Conservation (phyloP, 92 coral and sea anemone genomes). For the Blastomussa wellsi region DNA sequence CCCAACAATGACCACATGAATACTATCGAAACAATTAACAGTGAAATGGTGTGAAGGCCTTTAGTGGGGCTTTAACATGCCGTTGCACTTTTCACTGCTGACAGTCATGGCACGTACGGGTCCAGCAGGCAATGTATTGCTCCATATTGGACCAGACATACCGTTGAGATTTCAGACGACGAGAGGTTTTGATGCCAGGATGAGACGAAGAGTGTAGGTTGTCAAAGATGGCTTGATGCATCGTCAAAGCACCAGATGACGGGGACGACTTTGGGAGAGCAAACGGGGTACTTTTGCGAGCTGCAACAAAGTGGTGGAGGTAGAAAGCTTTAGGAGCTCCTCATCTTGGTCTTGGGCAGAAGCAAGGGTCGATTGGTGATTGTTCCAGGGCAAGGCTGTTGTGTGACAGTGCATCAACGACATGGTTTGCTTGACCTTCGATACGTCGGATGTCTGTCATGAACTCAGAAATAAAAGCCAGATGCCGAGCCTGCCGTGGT, state of each 20-base stretch:
- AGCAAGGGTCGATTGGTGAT: slow-evolving; percentile 29
- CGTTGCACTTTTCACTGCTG: slow-evolving; percentile 27
- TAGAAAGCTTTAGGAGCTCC: slow-evolving; percentile 40
- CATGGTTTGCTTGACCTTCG: not conserved
- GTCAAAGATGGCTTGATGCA: slow-evolving; percentile 11
- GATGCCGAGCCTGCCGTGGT: slow-evolving; percentile 55
- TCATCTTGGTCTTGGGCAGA: slow-evolving; percentile 38
- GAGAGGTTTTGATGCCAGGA: slow-evolving; percentile 13
- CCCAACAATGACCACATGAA: slow-evolving; percentile 35
- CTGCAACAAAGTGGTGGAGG: slow-evolving; percentile 35
- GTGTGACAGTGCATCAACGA: not conserved
- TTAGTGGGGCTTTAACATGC: slow-evolving; percentile 13
- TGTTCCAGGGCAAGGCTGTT: slow-evolving; percentile 31
- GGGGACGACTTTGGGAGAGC: slow-evolving; percentile 41
- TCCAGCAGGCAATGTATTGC: no score
- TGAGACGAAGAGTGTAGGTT: slow-evolving; percentile 13
- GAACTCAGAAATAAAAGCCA: slow-evolving; percentile 57
- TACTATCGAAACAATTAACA: slow-evolving; percentile 22
- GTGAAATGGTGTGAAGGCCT: slow-evolving; percentile 11
- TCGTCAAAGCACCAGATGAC: not conserved
- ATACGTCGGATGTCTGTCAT: slow-evolving; percentile 41
- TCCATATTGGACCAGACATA: not conserved
- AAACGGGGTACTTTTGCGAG: slow-evolving; percentile 27
- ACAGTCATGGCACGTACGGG: slow-evolving; percentile 9
- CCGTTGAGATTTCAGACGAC: slow-evolving; percentile 3